Evolutionary conservation across 2,888 invertebrate genomes (phyloP), one percentile per base, ranked within the genome.

Genomic region (Shargacucullia verbasci): DNA sequence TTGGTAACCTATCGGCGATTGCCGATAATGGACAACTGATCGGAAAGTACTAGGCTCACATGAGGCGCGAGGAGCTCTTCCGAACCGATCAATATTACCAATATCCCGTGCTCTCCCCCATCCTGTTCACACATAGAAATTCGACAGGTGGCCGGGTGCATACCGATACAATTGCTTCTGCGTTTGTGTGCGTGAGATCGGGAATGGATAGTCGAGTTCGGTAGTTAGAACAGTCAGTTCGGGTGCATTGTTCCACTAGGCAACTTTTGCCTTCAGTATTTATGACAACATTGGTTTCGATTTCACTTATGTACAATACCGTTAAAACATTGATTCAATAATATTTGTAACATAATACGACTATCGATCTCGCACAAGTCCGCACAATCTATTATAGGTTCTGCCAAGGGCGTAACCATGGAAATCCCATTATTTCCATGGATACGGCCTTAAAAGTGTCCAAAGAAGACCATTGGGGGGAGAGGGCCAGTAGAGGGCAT

Each of bases 1-100:
- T 89, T 84, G 85, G 81, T 35, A 74, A 61, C 59, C 68, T 87
- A 92, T 92, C 84, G 91, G 83, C 85, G 83, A 87, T 90, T 85
- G 70, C 84, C 92, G 85, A 91, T 92, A 91, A 92, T 89, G 89
- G 85, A 87, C 85, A 88, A 85, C 85, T 83, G 90, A 92, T 92
- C 89, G 89, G 89, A 85, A 90, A 90, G 82, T 87, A 92, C 92
- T 75, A 92, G 91, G 92, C 68, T 41, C 43, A 9, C 87, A 92
- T 77, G 64, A 75, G 14, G 13, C 29, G 46, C 50, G 56, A 80
- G 79, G 86, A 88, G 89, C 59, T 82, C 80, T 90, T 84, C 79
- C 91, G 90, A 91, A 90, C 85, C 86, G 90, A 91, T 92, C 92
- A 86, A 92, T 92, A 92, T 75, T 79, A 70, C 75, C 84, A 84